Base-by-base conservation (phyloP, 2,113 vertebrate genomes). In the Cygnus buccinator region DNA sequence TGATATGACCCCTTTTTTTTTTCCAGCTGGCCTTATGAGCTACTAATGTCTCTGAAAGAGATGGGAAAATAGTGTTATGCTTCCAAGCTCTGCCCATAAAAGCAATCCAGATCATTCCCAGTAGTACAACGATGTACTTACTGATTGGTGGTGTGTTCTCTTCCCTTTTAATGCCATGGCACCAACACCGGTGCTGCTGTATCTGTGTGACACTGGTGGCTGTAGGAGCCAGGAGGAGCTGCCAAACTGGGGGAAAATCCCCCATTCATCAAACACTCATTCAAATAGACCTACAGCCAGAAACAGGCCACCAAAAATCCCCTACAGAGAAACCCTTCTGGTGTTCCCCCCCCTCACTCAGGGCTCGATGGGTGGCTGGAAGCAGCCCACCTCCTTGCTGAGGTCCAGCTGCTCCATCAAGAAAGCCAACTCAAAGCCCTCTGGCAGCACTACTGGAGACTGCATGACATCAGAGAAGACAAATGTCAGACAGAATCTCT, bases 281-380 rank as follows among this genome's bases (percentile, higher is more conserved):
- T 31, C n/a, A 35, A 54, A 28, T 23, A 37, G 41, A 62, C 4
- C 31, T 50, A 15, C 4, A 62, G 6, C 4, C 41, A 77, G 55
- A 19, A 70, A 58, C 2, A 15, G 6, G 11, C 3, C 59, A 77
- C 50, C 9, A 16, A 80, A 68, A 75, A 55, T 16, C 21, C 7
- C 6, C n/a, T 44, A 14, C 10, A 55, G n/a, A 91, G 65, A 58
- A 67, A 10, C 2, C 6, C 28, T 46, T 61, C 39, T 66, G 6
- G 5, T 21, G 15, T 55, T 3, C 6, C 28, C 5, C 28, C 17
- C 14, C 16, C 1, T 0, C 0, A 1, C 68, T 54, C 48, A 21
- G 35, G 18, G 18, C 46, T 13, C 4, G 17, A 37, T 13, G 28
- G 17, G 48, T 11, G 16, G 35, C 48, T 92, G 59, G 55, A 44